Percentiles rank a stretch among this genome's conserved stretches.
Conservation (phyloP, 2,113 vertebrate genomes). For the Oostethus manadensis region DNA sequence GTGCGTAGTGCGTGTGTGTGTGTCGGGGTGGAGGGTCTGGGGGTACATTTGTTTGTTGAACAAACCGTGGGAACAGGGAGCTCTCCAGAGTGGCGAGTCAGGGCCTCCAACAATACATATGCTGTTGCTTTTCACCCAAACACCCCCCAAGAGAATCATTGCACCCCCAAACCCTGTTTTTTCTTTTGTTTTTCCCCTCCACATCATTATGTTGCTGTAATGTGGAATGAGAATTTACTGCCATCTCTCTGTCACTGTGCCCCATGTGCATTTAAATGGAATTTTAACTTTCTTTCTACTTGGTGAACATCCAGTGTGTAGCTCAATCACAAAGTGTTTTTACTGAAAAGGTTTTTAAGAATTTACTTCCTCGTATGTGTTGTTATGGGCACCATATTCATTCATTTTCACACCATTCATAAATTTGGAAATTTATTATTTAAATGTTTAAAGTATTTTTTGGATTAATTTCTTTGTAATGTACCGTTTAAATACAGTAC, state of each 20-base stretch:
- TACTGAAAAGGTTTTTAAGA: not conserved
- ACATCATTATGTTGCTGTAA: conserved; percentile 22
- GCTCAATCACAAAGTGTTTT: too few species aligned
- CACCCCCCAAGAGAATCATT: conserved; percentile 66
- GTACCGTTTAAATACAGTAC: too few species aligned
- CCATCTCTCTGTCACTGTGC: conserved; percentile 58
- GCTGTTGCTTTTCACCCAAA: conserved; percentile 76
- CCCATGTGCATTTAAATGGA: conserved; percentile 21
- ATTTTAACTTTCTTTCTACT: not conserved
- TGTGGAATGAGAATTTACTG: conserved; percentile 50
- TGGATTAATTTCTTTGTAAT: too few species aligned
- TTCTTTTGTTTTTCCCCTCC: conserved; percentile 40
- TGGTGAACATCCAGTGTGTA: not conserved
- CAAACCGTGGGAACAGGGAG: conserved; percentile 78
- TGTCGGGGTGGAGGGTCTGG: conserved; percentile 16
- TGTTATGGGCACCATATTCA: too few species aligned
- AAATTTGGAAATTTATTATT: too few species aligned
- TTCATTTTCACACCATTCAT: too few species aligned
- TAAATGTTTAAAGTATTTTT: too few species aligned
- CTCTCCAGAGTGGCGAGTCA: conserved; percentile 77
- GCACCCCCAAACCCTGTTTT: conserved; percentile 41
- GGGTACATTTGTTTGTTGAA: conserved; percentile 73
- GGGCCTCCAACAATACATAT: conserved; percentile 74
- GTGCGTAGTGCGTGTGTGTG: conserved; percentile 40
- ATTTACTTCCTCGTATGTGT: too few species aligned